Evolutionary conservation across 2,888 invertebrate species (phyloP), one percentile per base, ranked within the genome.

Genomic region (Oxyteleia sp.): DNA sequence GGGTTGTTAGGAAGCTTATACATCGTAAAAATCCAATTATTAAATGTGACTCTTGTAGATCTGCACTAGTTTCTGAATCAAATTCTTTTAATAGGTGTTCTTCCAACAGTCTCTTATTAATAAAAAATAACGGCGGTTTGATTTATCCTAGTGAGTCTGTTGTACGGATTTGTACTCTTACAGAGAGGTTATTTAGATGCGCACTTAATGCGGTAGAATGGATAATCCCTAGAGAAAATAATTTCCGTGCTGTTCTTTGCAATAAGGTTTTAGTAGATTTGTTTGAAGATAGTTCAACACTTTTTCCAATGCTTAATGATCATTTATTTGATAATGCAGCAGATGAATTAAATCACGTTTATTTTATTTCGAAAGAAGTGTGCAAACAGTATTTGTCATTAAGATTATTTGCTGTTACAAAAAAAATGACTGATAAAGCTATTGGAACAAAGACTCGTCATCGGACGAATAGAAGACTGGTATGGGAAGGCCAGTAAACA

Each of bases 81-180:
- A 16, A 16, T n/a, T n/a, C 8, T 3, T 8, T 38, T 38, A 1
- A n/a, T 7, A 38, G 8, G 13, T 18, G 29, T 32, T 35, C 35
- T 7, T 4, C 15, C n/a, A 13, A 35, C n/a, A 57, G 26, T 32
- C 32, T 32, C 1, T 4, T 32, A 32, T 1, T 32, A 1, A 3
- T 32, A 32, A 47, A 45, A 23, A 47, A 13, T 15, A 20, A 20
- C 2, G 43, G 47, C 10, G 45, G 64, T 16, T 11, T 51, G 0
- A 26, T 82, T 8, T 76, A 49, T 64, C 76, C 76, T 10, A 82
- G 76, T 43, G 10, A 49, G 51, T 82, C 64, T 16, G 71, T 76
- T 43, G 13, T 71, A 3, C 13, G 7, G 18, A 82, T 82, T 18
- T 82, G 71, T 16, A 29, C 8, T 11, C 32, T 23, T 4, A 1